Base-by-base conservation (phyloP, 1,140 invertebrate species). In the Aricia agestis region DNA sequence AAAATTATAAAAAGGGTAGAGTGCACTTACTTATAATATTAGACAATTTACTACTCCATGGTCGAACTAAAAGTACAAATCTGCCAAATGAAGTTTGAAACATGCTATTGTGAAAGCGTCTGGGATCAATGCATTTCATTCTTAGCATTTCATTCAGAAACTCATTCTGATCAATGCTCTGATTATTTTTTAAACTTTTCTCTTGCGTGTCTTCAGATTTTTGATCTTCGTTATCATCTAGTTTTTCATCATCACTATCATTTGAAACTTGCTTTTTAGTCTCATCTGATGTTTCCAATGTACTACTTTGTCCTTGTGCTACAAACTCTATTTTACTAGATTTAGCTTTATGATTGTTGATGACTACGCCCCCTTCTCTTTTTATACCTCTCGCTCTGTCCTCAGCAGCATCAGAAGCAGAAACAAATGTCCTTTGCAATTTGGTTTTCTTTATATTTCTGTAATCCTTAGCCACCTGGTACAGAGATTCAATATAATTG, bases 341-440 rank as follows among this genome's bases (percentile, higher is more conserved):
- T 75, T 90, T 90, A 0, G 69, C 18, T 17, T 72, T 67, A 25
- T 77, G 73, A n/a, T 45, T 70, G 0, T 82, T 75, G 69, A 72
- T 73, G 0, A 90, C 65, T 1, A 93, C 88, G 25, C 93, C 86
- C 32, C 93, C 92, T 76, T 87, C 75, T 11, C 94, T 90, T 92
- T 91, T 92, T 3, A 84, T 77, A 13, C 90, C 90, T 80, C 86
- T 90, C 15, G 92, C 87, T 83, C 91, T 86, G 61, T 93, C 92
- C 80, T 93, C 93, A n/a, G 94, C 94, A 70, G 94, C 94, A 76
- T 93, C 92, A 15, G 94, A 94, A 4, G 94, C 94, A 32, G 93
- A 93, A 0, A 95, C 93, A 90, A 95, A 95, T 31, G 94, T 95
- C 67, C 94, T 82, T 89, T 94, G 92, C 11, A 93, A 83, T 86